Evolutionary conservation across 1,140 invertebrate genomes (phyloP), one percentile per base, ranked within the genome.

Genomic region (Macrobrachium rosenbergii): DNA sequence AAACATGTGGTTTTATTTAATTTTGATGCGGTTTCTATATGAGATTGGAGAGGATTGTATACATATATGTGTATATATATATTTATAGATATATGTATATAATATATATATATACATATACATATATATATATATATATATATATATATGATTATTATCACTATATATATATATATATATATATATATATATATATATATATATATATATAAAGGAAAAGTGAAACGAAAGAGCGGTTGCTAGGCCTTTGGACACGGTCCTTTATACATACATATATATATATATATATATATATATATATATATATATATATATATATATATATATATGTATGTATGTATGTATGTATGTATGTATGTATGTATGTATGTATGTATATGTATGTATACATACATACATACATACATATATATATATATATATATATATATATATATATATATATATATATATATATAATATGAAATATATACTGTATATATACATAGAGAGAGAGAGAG

Each of bases 361-460:
- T 67, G 12, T 67, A 67, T 67, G 12, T 67, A 14, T 6, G 12
- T 67, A 67, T 67, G n/a, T 79, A 79, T 79, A 79, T 63, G 11
- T 79, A 79, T 79, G 60, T 79, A 79, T 79, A 79, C 60, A 60
- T 79, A 60, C 60, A 79, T 79, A 79, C 60, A 79, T 79, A 79
- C 28, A 79, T 79, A 60, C 60, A 79, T 79, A 79, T 63, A 79
- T 79, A 79, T 63, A 79, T 79, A 79, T 79, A 79, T 79, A 79
- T 60, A 79, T 79, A 79, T 63, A 79, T 60, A 79, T 79, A 79
- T 79, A 79, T 79, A 79, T 60, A 79, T 79, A 79, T 60, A 79
- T 79, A 79, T 67, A 67, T 67, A 67, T 67, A 67, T 67, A 67
- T 67, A 6, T 14, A 67, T 67, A 5, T 67, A 14, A n/a, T n/a